These are phyloP conservation scores for Trimorus sp. DNA, from an alignment of 2,888 invertebrate genomes.

Conservation along the genomic window DNA sequence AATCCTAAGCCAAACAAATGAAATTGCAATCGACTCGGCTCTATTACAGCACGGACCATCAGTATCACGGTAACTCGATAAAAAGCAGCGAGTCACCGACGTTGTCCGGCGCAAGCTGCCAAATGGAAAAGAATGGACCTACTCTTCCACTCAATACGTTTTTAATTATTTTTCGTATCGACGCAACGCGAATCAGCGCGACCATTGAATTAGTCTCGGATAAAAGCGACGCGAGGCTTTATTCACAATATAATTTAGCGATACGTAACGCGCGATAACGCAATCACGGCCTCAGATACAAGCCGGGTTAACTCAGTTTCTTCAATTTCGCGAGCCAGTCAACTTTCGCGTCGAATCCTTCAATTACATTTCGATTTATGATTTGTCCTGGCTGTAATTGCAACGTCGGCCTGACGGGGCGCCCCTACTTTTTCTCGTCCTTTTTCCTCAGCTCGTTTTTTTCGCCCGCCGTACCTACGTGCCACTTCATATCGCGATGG, in stretches of 20 bases:
- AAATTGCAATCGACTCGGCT: too few species aligned
- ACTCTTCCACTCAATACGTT: not conserved
- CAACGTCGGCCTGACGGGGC: slow-evolving; percentile 29
- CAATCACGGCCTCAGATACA: slow-evolving; percentile 38
- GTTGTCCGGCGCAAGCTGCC: not conserved
- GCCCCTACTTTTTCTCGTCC: too few species aligned
- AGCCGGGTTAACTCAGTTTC: slow-evolving; percentile 46
- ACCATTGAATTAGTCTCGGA: slow-evolving; percentile 34
- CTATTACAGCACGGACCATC: too few species aligned
- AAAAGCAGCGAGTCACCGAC: too few species aligned
- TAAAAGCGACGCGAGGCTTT: slow-evolving; percentile 11
- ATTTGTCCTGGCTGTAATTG: slow-evolving; percentile 62
- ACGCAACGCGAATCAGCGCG: slow-evolving; percentile 18
- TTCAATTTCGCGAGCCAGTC: slow-evolving; percentile 48
- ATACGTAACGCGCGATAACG: slow-evolving; percentile 27
- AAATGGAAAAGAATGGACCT: not conserved
- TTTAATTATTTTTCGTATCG: slow-evolving; percentile 1
- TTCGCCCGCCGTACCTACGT: slow-evolving; percentile 35
- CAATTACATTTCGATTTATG: slow-evolving; percentile 61
- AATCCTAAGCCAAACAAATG: too few species aligned
- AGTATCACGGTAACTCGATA: too few species aligned
- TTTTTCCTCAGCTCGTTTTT: slow-evolving; percentile 17
- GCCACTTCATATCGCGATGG: slow-evolving; percentile 48
- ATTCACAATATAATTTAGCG: slow-evolving; percentile 43
- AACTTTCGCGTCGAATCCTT: slow-evolving; percentile 54